Base-by-base conservation (phyloP, 2,797 vertebrate genomes). In the Pteropus rufus region DNA sequence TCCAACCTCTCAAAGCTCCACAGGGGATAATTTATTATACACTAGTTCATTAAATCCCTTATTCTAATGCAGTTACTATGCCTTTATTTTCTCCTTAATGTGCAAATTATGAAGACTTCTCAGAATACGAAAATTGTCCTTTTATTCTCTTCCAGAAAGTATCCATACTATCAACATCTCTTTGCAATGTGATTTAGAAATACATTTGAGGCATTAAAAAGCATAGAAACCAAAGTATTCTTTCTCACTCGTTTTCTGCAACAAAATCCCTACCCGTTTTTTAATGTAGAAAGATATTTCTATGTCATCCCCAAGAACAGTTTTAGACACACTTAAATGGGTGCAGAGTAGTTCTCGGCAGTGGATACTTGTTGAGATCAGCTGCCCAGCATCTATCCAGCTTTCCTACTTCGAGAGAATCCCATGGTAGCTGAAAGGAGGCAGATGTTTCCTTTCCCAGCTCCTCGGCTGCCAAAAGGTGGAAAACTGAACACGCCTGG, bases 11-110 rank as follows among this genome's bases (percentile, higher is more conserved):
- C 24, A n/a, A 36, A 77, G 24, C 19, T 86, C 56, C 31, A 11
- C 29, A 36, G 58, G 44, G 67, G 24, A 19, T 81, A 86, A 76
- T 46, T 93, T 60, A 77, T 73, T 92, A 69, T n/a, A 82, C 21
- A 65, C 76, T 64, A 89, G 10, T 18, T 91, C 79, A 91, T 88
- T 70, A 95, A 72, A 89, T 10, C 44, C 58, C 75, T 77, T 82
- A 79, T 91, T 84, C n/a, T 10, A 64, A 96, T 46, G 49, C 9
- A 24, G n/a, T 85, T 89, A 31, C 52, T 62, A 10, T 82, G 58
- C 49, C 31, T 94, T 93, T 86, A n/a, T 92, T 89, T 96, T 94
- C 46, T 88, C 23, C 86, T 85, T 94, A 92, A 91, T 46, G 52
- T 93, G 60, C 60, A 92, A 87, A 88, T 93, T 89, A 70, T 87